These are phyloP conservation scores for Apocrypta bakeri DNA, from an alignment of 1,140 invertebrate species.

Conservation along the genomic window DNA sequence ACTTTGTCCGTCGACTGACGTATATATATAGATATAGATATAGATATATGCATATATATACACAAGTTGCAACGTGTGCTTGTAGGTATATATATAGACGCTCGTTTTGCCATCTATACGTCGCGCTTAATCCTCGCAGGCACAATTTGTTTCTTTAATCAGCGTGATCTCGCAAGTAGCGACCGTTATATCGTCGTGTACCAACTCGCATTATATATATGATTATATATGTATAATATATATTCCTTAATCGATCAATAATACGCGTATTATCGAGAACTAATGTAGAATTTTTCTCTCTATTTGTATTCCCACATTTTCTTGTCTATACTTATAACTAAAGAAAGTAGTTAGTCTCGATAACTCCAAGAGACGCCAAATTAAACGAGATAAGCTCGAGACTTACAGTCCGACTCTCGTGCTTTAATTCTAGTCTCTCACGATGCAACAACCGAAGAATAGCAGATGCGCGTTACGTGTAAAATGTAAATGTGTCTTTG, in stretches of 20 bases:
- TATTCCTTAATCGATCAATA: too few species aligned
- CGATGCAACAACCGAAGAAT: slow-evolving; percentile 8
- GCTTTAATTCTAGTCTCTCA: slow-evolving; percentile 23
- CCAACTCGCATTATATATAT: too few species aligned
- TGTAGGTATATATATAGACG: neutral
- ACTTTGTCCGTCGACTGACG: too few species aligned
- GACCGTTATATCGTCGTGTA: neutral
- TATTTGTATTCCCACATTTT: too few species aligned
- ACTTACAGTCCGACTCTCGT: neutral
- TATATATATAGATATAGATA: too few species aligned
- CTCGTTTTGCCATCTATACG: slow-evolving; percentile 21
- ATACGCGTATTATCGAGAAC: too few species aligned
- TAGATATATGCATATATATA: too few species aligned
- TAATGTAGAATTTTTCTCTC: too few species aligned
- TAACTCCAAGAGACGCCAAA: neutral
- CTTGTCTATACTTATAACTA: too few species aligned
- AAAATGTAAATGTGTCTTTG: slow-evolving; percentile 39
- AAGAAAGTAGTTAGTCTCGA: too few species aligned
- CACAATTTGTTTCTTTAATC: slow-evolving; percentile 27
- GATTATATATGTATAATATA: too few species aligned
- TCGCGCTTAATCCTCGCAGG: neutral
- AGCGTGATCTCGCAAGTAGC: neutral
- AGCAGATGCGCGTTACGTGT: slow-evolving; percentile 39
- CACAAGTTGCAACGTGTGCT: too few species aligned
- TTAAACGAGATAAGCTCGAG: neutral